Percentiles rank a stretch among this genome's conserved stretches.
Conservation (phyloP, 1,140 invertebrate species). For the Protaetia brevitarsis region DNA sequence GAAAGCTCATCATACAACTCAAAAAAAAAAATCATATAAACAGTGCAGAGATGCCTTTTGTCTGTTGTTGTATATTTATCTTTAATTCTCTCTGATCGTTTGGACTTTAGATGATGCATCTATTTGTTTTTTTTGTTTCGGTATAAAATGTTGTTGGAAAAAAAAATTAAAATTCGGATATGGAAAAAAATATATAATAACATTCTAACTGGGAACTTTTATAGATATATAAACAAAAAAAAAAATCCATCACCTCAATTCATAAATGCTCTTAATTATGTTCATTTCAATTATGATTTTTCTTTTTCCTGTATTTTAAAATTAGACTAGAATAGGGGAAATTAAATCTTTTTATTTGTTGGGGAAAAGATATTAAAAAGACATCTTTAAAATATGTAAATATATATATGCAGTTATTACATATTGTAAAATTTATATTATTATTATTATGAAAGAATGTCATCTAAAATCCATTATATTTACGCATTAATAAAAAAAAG, state of each 20-base stretch:
- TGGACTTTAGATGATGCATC: conserved; percentile 14
- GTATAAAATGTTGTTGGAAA: background rate
- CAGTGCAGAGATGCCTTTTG: conserved; percentile 11
- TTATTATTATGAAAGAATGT: background rate
- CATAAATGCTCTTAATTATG: background rate
- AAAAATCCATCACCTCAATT: conserved; percentile 16
- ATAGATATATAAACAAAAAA: background rate
- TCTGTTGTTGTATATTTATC: background rate
- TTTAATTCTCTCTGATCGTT: background rate
- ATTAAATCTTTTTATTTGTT: background rate
- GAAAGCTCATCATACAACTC: conserved; percentile 24
- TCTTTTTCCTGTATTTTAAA: background rate
- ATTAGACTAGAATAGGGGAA: conserved; percentile 20
- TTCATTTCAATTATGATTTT: too few relatives aligned
- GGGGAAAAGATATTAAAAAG: conserved; percentile 9
- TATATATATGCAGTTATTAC: too few relatives aligned
- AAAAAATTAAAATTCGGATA: background rate
- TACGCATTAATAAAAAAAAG: conserved; percentile 25
- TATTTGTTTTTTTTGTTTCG: background rate
- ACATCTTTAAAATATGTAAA: background rate
- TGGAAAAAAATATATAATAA: background rate
- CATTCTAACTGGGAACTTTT: background rate
- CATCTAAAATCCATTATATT: conserved; percentile 25
- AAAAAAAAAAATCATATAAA: conserved; percentile 22
- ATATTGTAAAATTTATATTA: background rate